Evolutionary conservation across 2,113 vertebrate genomes (phyloP).

Genomic region (Rutilus rutilus): DNA sequence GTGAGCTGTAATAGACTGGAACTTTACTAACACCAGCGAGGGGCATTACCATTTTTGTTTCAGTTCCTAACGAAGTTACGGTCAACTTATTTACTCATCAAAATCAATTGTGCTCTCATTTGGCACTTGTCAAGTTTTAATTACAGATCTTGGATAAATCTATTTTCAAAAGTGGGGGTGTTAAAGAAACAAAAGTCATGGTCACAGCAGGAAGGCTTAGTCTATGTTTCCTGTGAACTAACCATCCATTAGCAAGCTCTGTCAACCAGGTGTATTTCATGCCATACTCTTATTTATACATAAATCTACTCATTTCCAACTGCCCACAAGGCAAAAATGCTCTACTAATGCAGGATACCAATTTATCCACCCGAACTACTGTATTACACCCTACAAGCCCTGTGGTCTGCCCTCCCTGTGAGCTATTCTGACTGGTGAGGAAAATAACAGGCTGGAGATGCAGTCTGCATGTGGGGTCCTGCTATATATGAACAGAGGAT

Average conservation of each 20-base stretch:
- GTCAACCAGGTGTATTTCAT: conserved; percentile 51
- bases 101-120: background rate
- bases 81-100: background rate
- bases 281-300: background rate
- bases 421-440: conserved; percentile 2
- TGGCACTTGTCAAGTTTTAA: background rate
- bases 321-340: conserved; percentile 1
- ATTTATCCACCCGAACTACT: conserved; percentile 16
- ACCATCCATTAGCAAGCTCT: conserved; percentile 48
- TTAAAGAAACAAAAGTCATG: background rate
- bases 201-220: background rate
- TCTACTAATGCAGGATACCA: conserved; percentile 1
- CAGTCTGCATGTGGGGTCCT: conserved; percentile 29
- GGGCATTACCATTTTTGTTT: background rate
- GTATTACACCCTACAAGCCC: conserved; percentile 28
- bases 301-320: background rate
- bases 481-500: conserved; percentile 34
- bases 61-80: background rate
- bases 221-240: background rate
- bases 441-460: conserved; percentile 33
- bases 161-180: background rate
- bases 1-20: background rate
- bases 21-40: background rate
- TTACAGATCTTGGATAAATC: background rate
- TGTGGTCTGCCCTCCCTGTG: conserved; percentile 2